Evolutionary conservation across 2,888 invertebrate genomes (phyloP).

Genomic region (Heliconius ethilla): DNA sequence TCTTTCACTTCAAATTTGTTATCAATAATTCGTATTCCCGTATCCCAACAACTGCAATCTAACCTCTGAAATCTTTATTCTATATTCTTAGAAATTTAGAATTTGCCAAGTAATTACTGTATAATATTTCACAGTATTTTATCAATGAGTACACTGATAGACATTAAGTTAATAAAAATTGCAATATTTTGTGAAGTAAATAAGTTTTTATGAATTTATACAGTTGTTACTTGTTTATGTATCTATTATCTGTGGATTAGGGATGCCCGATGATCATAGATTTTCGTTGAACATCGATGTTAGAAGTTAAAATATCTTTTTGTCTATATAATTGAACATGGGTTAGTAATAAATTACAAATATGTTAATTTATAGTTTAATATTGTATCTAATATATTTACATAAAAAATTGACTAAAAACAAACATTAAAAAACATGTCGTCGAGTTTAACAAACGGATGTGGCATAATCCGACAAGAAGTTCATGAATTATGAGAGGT

Average conservation of each 20-base stretch:
- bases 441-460: no score
- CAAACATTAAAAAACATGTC: no score
- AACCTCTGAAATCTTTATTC: background rate
- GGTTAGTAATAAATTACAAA: no score
- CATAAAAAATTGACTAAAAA: no score
- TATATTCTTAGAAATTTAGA: background rate
- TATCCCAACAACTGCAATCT: background rate
- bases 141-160: background rate
- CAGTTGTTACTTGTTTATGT: background rate
- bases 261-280: no score
- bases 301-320: no score
- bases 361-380: no score
- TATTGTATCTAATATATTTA: no score
- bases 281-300: no score
- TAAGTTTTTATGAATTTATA: background rate
- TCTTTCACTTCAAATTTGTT: background rate
- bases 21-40: background rate
- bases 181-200: slow-evolving; percentile 1
- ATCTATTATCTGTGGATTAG: background rate
- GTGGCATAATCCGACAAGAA: no score
- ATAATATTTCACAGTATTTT: background rate
- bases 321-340: no score
- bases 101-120: background rate
- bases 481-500: no score
- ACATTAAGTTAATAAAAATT: background rate